A percentile compares a stretch with the other conserved stretches of the same genome.
Evolutionary conservation across 2,888 invertebrate species (phyloP).

Genomic region (Pachliopta kotzebuea): DNA sequence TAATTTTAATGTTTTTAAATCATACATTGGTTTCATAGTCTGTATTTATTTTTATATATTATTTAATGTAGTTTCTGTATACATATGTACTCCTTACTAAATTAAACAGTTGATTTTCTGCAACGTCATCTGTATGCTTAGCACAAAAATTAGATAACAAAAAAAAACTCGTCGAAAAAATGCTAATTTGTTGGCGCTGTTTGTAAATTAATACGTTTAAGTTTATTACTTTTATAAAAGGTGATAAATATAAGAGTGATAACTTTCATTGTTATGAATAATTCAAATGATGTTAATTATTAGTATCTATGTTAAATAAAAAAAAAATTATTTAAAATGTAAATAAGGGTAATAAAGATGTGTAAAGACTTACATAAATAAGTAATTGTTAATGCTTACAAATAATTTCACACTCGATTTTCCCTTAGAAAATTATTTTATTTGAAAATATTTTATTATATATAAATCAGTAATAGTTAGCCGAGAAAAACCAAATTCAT

Average conservation of each 20-base stretch:
- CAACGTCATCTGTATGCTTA: too few species aligned
- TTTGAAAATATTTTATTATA: not conserved
- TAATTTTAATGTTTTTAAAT: not conserved
- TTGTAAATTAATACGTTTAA: too few species aligned
- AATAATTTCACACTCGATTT: not conserved
- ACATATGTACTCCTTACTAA: too few species aligned
- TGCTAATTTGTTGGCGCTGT: too few species aligned
- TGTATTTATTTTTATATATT: too few species aligned
- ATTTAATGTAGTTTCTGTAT: too few species aligned
- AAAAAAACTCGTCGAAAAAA: too few species aligned
- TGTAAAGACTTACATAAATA: not conserved
- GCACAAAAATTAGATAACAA: too few species aligned
- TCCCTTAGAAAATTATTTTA: not conserved
- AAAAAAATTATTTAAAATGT: not conserved
- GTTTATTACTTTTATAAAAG: too few species aligned
- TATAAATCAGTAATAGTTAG: slow-evolving; percentile 35
- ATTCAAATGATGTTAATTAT: not conserved
- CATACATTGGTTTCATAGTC: too few species aligned
- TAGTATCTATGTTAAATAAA: not conserved
- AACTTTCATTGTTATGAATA: not conserved
- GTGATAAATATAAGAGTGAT: not conserved
- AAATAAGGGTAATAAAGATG: not conserved
- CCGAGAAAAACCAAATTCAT: slow-evolving; percentile 32
- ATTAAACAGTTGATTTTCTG: too few species aligned
- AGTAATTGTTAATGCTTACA: not conserved